A percentile compares a stretch with the other conserved stretches of the same genome.
Conservation (phyloP, 1,140 invertebrate genomes). For the Manduca sexta region DNA sequence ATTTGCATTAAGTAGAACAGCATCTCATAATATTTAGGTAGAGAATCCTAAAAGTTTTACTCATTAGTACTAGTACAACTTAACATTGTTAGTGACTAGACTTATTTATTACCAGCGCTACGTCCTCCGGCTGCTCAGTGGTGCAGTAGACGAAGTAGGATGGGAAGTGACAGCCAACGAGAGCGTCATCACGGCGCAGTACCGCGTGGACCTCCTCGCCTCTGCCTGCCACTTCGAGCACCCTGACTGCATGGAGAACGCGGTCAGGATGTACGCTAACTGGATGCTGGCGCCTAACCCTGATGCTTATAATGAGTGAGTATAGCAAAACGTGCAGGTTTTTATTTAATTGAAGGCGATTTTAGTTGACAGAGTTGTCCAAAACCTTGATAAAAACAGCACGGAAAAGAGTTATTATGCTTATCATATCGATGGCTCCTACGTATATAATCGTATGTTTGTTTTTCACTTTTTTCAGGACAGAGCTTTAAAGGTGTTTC, state of each 20-base stretch:
- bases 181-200: conserved; percentile 78
- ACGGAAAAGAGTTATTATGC: too few relatives aligned
- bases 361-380: background rate
- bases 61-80: too few relatives aligned
- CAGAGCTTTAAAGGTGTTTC: too few relatives aligned
- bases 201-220: conserved; percentile 79
- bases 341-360: background rate
- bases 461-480: too few relatives aligned
- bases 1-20: too few relatives aligned
- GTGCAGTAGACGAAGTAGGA: conserved; percentile 79
- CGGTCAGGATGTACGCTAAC: conserved; percentile 79
- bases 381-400: background rate
- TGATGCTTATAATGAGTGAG: conserved; percentile 82
- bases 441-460: too few relatives aligned
- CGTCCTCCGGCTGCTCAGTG: conserved; percentile 76
- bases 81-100: background rate
- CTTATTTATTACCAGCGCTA: conserved; percentile 74
- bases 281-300: conserved; percentile 82
- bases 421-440: too few relatives aligned
- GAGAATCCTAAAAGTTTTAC: too few relatives aligned
- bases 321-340: background rate
- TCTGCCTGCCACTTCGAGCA: conserved; percentile 81
- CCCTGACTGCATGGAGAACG: conserved; percentile 79
- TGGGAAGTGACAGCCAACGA: conserved; percentile 77
- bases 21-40: too few relatives aligned